Base-by-base conservation (phyloP, 2,113 vertebrate genomes). In the Myotis yumanensis region DNA sequence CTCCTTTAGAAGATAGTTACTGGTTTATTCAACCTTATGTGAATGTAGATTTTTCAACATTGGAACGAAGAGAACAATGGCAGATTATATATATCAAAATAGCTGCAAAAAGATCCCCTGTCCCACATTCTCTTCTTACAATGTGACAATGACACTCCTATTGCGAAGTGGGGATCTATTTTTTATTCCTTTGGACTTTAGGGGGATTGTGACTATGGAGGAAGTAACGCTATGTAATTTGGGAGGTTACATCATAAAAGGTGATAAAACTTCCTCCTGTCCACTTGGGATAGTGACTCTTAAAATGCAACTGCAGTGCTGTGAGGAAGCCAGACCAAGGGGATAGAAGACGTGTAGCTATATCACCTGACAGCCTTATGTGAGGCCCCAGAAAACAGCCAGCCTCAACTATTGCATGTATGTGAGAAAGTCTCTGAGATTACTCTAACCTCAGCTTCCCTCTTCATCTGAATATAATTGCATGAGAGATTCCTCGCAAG, bases 1-100 rank as follows among this genome's bases (percentile, higher is more conserved):
- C 22, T 90, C 10, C 15, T 91, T 89, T 89, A 76, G 83, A 95
- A 90, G 68, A 17, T 10, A 72, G 25, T 81, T 90, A 85, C 68
- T 77, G 20, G 17, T 95, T 95, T 95, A 89, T 69, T 86, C 37
- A 71, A 72, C 7, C 66, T 84, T 73, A 30, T 59, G 16, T 37
- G 59, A 86, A n/a, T 87, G 51, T 46, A 59, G 18, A 16, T 81
- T 79, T 77, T 87, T 76, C 28, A 75, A 9, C 66, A 72, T 30
- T 40, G 30, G 28, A 81, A 76, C 72, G 86, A 35, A 84, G 32
- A 57, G 18, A 79, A 35, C 32, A 59, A 12, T 64, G 68, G 54
- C 28, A 81, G 18, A 64, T 80, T 72, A 16, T 51, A 11, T 43
- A 32, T 91, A 40, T 9, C 11, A 62, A 59, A 64, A 93, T 37